Evolutionary conservation across 2,797 vertebrate genomes (phyloP).

Genomic region (Lepus townsendii): DNA sequence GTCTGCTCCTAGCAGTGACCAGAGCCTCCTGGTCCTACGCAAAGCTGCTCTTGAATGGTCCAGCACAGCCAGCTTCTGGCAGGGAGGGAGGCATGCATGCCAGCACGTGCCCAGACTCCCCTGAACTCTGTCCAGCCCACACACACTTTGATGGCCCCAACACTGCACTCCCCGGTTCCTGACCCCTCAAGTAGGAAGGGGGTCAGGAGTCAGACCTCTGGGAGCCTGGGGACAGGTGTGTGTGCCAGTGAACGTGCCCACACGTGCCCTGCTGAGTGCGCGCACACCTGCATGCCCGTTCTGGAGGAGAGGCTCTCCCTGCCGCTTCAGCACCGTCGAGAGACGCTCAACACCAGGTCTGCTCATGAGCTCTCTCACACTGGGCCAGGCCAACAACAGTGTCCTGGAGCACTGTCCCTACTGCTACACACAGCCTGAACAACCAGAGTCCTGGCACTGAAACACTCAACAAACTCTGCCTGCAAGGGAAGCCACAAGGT

Average conservation of each 20-base stretch:
- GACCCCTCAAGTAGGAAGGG: background rate
- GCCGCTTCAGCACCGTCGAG: background rate
- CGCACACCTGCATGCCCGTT: background rate
- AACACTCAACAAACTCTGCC: background rate
- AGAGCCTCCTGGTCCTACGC: background rate
- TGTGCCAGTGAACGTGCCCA: background rate
- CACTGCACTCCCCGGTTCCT: background rate
- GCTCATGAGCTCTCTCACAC: background rate
- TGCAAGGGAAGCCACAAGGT: background rate
- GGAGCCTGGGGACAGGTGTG: background rate
- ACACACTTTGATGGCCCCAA: background rate
- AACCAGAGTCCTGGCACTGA: background rate
- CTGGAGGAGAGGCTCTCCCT: background rate
- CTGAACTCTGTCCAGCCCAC: background rate
- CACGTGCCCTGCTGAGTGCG: background rate
- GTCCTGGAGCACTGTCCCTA: background rate
- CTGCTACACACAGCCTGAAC: background rate
- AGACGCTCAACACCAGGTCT: background rate
- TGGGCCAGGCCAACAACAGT: background rate
- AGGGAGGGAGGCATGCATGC: background rate
- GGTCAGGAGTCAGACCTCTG: conserved; percentile 6
- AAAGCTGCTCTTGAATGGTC: background rate
- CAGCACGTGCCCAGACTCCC: conserved; percentile 20
- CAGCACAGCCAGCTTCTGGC: background rate
- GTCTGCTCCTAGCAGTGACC: background rate